These are phyloP conservation scores for Paraplagusia blochii DNA, from an alignment of 2,113 vertebrate species.

Conservation along the genomic window DNA sequence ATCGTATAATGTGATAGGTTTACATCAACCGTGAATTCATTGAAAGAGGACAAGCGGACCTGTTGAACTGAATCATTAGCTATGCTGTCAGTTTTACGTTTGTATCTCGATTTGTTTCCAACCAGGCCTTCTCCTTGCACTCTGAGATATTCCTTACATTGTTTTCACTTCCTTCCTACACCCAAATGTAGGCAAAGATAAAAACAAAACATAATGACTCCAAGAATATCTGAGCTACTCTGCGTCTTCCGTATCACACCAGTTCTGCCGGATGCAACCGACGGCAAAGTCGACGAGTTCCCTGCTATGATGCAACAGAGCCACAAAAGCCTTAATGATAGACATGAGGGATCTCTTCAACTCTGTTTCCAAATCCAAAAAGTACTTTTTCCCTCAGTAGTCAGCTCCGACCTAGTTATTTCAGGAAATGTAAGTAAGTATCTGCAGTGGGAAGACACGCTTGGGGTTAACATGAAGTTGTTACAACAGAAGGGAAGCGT, in stretches of 20 bases:
- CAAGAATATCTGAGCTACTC: neutral
- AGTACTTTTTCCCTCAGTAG: constrained; percentile 3
- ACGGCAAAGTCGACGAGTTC: neutral
- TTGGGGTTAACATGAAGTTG: neutral
- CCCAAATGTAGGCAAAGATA: too few relatives aligned
- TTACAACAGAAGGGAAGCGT: constrained; percentile 2
- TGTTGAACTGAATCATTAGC: too few relatives aligned
- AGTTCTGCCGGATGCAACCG: neutral
- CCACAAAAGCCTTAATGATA: constrained; percentile 7
- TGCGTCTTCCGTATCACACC: neutral
- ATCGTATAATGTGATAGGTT: too few relatives aligned
- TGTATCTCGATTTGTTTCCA: too few relatives aligned
- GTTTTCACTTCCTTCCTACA: too few relatives aligned
- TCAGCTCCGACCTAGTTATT: constrained; percentile 14
- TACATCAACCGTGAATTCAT: too few relatives aligned
- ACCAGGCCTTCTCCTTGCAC: too few relatives aligned
- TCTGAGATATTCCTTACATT: too few relatives aligned
- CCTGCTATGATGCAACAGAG: constrained; percentile 12
- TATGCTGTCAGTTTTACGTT: too few relatives aligned
- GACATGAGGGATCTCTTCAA: neutral
- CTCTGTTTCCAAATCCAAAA: constrained; percentile 6
- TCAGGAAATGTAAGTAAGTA: constrained; percentile 17
- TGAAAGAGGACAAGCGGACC: too few relatives aligned
- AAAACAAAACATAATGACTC: neutral
- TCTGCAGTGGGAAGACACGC: neutral